phyloP scores from a whole-genome alignment of 2,888 invertebrate species.

The Microctonus hyperodae region DNA sequence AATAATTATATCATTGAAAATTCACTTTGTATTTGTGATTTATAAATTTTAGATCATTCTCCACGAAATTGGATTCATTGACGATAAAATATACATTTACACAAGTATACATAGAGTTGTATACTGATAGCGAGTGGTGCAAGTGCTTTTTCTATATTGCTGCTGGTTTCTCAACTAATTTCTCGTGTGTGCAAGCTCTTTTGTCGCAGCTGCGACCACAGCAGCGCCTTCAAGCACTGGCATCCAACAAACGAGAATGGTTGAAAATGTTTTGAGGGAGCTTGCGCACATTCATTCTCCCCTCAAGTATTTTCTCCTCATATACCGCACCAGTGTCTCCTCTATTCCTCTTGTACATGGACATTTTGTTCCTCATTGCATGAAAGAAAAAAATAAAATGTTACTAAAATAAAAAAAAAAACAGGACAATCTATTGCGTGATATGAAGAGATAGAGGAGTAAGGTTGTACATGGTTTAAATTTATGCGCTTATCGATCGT shows the following conservation, averaged over 20 bases:
- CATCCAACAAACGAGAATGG: slow-evolving; percentile 8
- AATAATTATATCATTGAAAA: background rate
- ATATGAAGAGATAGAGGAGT: background rate
- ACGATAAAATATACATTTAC: background rate
- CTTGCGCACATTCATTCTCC: slow-evolving; percentile 25
- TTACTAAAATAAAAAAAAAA: too few relatives aligned
- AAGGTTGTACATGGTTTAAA: background rate
- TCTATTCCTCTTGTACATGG: background rate
- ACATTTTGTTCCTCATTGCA: slow-evolving; percentile 9
- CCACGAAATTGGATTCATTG: background rate
- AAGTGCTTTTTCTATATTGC: background rate
- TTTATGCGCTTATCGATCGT: slow-evolving; percentile 25
- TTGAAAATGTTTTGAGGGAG: slow-evolving; percentile 14
- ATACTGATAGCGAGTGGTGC: background rate
- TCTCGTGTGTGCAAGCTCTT: slow-evolving; percentile 7
- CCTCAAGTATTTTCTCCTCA: too few relatives aligned
- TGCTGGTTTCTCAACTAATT: background rate
- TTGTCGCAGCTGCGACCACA: slow-evolving; percentile 14
- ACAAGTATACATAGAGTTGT: background rate
- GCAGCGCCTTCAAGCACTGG: slow-evolving; percentile 9
- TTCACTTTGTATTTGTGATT: background rate
- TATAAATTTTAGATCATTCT: background rate
- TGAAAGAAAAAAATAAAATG: too few relatives aligned
- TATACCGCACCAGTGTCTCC: background rate
- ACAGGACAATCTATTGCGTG: background rate